These are phyloP conservation scores for Bombus superbus DNA, from an alignment of 1,140 invertebrate genomes.

Conservation along the genomic window DNA sequence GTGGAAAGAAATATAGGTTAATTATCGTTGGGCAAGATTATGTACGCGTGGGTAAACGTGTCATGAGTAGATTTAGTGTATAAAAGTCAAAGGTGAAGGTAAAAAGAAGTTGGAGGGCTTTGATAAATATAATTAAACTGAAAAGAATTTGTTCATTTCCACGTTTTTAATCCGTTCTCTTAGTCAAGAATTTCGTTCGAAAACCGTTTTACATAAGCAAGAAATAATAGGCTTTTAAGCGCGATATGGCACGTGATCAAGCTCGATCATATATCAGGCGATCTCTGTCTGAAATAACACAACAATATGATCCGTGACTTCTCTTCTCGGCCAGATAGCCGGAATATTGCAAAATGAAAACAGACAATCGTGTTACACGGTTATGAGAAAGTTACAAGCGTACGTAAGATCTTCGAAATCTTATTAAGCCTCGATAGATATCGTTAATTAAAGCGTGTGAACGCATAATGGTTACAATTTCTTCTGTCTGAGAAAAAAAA, in stretches of 20 bases:
- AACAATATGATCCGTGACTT: background rate
- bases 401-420: conserved; percentile 5
- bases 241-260: too few relatives aligned
- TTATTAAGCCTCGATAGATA: background rate
- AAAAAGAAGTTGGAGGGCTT: background rate
- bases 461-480: conserved; percentile 3
- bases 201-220: background rate
- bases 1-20: background rate
- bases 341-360: background rate
- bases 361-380: background rate
- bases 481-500: conserved; percentile 3
- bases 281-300: background rate
- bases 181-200: background rate
- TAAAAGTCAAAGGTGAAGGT: background rate
- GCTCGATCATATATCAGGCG: background rate
- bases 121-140: background rate
- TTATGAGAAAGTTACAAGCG: conserved; percentile 6
- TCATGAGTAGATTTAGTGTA: too few relatives aligned
- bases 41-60: background rate
- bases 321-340: background rate
- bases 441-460: conserved; percentile 31
- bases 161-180: background rate
- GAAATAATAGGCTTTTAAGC: background rate
- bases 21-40: background rate
- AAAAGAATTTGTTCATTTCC: background rate